phyloP scores from a whole-genome alignment of 92 coral and sea anemone genomes.

The Epizoanthus scotinus region DNA sequence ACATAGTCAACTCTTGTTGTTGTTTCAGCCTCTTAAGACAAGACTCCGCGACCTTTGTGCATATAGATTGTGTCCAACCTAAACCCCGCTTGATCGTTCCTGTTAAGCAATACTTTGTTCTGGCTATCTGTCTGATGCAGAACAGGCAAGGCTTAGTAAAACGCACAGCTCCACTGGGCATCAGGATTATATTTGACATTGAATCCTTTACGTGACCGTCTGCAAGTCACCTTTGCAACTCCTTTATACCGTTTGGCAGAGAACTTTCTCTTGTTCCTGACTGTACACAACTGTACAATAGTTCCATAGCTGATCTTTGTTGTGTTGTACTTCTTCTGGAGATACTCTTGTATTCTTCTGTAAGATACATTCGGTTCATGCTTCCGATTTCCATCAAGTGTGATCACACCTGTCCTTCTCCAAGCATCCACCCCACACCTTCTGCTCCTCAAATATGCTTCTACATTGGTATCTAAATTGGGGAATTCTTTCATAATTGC shows the following conservation, averaged over 20 bases:
- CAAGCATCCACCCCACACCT: conserved; percentile 65
- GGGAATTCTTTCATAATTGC: conserved; percentile 40
- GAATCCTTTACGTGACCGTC: conserved; percentile 52
- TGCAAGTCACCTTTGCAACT: conserved; percentile 48
- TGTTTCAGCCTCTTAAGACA: conserved; percentile 47
- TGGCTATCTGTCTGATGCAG: conserved; percentile 40
- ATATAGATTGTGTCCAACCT: conserved; percentile 57
- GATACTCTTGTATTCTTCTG: conserved; percentile 43
- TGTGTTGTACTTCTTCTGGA: conserved; percentile 46
- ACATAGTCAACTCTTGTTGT: conserved; percentile 60
- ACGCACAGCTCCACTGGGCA: conserved; percentile 56
- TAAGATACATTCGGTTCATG: conserved; percentile 31
- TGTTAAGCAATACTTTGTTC: conserved; percentile 43
- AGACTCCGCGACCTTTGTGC: conserved; percentile 45
- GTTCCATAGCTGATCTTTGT: conserved; percentile 47
- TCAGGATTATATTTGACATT: conserved; percentile 47
- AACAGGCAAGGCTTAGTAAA: conserved; percentile 48
- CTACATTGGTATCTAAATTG: conserved; percentile 30
- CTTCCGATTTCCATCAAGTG: conserved; percentile 52
- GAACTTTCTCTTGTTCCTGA: conserved; percentile 49
- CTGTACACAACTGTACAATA: conserved; percentile 56
- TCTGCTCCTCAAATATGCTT: conserved; percentile 41
- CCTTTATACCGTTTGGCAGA: conserved; percentile 60
- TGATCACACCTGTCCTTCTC: conserved; percentile 53
- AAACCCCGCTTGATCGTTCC: conserved; percentile 51